phyloP scores from a whole-genome alignment of 30 jellyfish, hydroid and myxozoan species.

The Mastigias papua region DNA sequence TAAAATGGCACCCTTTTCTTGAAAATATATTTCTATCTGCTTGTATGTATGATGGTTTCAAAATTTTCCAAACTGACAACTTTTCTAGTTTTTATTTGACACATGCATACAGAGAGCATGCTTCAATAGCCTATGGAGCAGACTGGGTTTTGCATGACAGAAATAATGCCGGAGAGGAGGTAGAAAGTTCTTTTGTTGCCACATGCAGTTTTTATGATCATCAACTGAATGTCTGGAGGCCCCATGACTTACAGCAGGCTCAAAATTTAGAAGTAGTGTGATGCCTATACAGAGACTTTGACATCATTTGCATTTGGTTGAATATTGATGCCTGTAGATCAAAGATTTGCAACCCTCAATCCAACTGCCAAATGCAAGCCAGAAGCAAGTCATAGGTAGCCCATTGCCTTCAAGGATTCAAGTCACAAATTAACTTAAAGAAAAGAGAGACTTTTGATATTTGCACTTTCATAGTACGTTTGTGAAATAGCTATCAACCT shows the following conservation, averaged over 20 bases:
- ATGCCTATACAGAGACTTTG: too few relatives aligned
- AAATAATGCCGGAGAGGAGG: background rate
- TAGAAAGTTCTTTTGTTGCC: constrained; percentile 59
- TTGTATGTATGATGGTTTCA: constrained; percentile 95
- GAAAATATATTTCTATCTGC: constrained; percentile 76
- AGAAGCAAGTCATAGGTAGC: too few relatives aligned
- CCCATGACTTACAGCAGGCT: background rate
- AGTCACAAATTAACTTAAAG: too few relatives aligned
- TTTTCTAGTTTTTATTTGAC: constrained; percentile 8
- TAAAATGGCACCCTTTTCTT: constrained; percentile 87
- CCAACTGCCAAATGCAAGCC: too few relatives aligned
- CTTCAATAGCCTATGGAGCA: constrained; percentile 91
- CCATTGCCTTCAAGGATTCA: too few relatives aligned
- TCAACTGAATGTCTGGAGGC: constrained; percentile 69
- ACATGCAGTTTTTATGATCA: constrained; percentile 92
- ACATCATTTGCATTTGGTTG: too few relatives aligned
- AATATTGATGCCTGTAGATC: too few relatives aligned
- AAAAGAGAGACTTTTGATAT: too few relatives aligned
- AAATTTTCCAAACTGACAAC: constrained; percentile 37
- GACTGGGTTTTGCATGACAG: constrained; percentile 72
- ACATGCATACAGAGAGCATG: constrained; percentile 67
- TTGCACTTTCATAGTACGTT: too few relatives aligned
- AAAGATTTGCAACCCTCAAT: too few relatives aligned
- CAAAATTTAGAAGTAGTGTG: background rate
- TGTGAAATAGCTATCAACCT: too few relatives aligned